phyloP scores from a whole-genome alignment of 2,888 invertebrate genomes.

The Agrotis ipsilon region DNA sequence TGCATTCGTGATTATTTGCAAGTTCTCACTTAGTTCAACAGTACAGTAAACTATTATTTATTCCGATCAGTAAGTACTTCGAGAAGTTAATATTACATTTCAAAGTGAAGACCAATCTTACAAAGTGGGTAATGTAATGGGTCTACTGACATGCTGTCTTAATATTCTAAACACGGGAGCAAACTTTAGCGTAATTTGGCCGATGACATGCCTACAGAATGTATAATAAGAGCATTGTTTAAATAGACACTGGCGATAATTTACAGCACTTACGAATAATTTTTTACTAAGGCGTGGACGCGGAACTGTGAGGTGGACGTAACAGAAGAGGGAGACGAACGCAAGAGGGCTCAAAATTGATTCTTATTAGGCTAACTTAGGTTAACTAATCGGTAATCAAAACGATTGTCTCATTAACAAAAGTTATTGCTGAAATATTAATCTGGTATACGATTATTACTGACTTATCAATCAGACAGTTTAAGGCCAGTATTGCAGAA shows the following conservation, averaged over 20 bases:
- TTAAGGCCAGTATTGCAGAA: too few relatives aligned
- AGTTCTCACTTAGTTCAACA: not conserved
- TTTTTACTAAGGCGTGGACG: too few relatives aligned
- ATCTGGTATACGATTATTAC: not conserved
- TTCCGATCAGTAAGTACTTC: conserved; percentile 9
- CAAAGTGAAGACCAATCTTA: conserved; percentile 33
- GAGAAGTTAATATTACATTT: conserved; percentile 22
- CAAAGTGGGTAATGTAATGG: conserved; percentile 29
- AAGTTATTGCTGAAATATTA: not conserved
- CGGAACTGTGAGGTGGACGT: too few relatives aligned
- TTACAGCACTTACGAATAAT: conserved; percentile 10
- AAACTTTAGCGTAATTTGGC: conserved; percentile 64
- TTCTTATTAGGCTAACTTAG: too few relatives aligned
- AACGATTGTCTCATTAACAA: not conserved
- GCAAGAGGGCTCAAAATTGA: too few relatives aligned
- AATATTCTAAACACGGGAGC: conserved; percentile 42
- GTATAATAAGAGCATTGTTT: conserved; percentile 39
- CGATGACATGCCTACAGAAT: conserved; percentile 51
- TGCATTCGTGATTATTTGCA: not conserved
- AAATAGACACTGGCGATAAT: conserved; percentile 28
- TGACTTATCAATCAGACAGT: too few relatives aligned
- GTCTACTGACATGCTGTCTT: conserved; percentile 34
- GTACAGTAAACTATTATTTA: conserved; percentile 9
- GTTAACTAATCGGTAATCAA: too few relatives aligned
- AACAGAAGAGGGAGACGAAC: too few relatives aligned